phyloP scores from a whole-genome alignment of 1,140 invertebrate genomes.

The Pararge aegeria region DNA sequence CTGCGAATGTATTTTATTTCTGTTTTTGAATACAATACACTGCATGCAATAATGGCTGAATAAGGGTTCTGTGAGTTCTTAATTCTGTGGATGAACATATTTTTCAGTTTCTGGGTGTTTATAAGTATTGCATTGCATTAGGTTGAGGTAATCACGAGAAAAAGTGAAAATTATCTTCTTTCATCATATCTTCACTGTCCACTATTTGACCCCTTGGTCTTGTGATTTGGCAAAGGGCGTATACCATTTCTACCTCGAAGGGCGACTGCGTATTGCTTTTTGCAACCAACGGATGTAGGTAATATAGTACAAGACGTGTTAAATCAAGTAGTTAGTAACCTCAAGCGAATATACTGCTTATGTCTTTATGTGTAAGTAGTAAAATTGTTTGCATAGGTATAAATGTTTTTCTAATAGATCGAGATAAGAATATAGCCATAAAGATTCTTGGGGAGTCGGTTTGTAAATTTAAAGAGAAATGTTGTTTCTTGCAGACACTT shows the following conservation, averaged over 20 bases:
- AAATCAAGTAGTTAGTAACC: background rate
- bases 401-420: constrained; percentile 15
- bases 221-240: background rate
- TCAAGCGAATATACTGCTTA: constrained; percentile 16
- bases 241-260: background rate
- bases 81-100: too few relatives aligned
- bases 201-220: background rate
- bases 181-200: too few relatives aligned
- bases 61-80: too few relatives aligned
- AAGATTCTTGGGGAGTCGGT: constrained; percentile 19
- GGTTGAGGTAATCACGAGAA: too few relatives aligned
- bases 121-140: too few relatives aligned
- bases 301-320: background rate
- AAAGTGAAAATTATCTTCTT: too few relatives aligned
- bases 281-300: background rate
- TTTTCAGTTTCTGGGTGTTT: too few relatives aligned
- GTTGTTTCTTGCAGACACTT: constrained; percentile 12
- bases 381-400: constrained; percentile 7
- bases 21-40: too few relatives aligned
- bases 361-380: background rate
- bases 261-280: background rate
- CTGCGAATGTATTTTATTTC: too few relatives aligned
- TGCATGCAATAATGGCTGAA: too few relatives aligned
- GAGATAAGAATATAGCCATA: constrained; percentile 26
- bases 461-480: constrained; percentile 18